phyloP scores from a whole-genome alignment of 1,140 invertebrate genomes.

The Kradibia gibbosae region DNA sequence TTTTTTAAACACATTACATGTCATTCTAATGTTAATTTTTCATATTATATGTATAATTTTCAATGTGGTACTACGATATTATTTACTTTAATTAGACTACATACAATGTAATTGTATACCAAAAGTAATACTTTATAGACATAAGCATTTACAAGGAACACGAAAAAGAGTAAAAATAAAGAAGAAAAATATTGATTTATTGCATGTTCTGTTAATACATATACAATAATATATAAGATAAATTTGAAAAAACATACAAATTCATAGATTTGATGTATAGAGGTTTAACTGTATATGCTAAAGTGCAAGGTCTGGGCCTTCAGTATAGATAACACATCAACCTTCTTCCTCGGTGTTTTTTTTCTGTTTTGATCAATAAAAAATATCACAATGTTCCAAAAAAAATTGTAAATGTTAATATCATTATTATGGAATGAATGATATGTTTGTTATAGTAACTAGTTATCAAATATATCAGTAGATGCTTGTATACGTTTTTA shows the following conservation, averaged over 20 bases:
- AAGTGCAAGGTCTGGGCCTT: conserved; percentile 62
- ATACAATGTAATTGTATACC: neutral
- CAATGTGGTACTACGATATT: neutral
- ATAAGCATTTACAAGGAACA: neutral
- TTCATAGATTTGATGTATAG: conserved; percentile 59
- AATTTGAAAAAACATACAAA: conserved; percentile 39
- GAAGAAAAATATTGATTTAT: neutral
- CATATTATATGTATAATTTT: neutral
- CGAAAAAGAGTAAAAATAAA: neutral
- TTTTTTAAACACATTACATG: neutral
- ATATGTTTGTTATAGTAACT: neutral
- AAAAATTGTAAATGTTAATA: conserved; percentile 29
- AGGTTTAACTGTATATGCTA: conserved; percentile 46
- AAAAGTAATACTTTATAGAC: no score
- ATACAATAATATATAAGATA: neutral
- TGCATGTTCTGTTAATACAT: neutral
- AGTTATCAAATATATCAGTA: neutral
- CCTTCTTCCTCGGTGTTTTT: neutral
- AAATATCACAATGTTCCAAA: conserved; percentile 2
- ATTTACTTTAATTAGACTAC: conserved; percentile 24
- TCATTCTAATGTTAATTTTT: conserved; percentile 20
- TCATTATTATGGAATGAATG: conserved; percentile 13
- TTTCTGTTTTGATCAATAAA: conserved; percentile 14
- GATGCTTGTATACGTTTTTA: neutral
- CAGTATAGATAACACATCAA: neutral